A percentile compares a stretch with the other conserved stretches of the same genome.
Evolutionary conservation across 1,140 invertebrate genomes (phyloP).

Genomic region (Ostrea edulis): DNA sequence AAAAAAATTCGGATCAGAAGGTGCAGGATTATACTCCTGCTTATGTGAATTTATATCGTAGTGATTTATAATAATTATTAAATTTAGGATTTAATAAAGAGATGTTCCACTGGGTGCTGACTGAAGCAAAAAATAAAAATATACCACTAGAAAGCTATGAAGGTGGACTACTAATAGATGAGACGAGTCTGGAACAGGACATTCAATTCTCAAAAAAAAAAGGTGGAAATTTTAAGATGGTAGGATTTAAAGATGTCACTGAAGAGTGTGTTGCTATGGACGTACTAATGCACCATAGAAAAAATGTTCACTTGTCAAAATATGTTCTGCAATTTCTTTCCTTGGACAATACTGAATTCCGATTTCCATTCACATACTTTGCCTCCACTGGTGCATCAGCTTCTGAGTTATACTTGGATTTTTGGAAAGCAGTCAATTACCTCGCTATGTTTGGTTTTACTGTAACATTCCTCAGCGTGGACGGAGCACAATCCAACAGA

Average conservation of each 20-base stretch:
- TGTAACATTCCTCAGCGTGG: slow-evolving; percentile 40
- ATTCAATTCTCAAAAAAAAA: slow-evolving; percentile 39
- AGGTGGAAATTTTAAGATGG: slow-evolving; percentile 40
- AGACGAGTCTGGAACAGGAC: slow-evolving; percentile 48
- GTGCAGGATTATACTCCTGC: too few relatives aligned
- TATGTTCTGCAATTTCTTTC: slow-evolving; percentile 40
- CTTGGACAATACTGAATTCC: slow-evolving; percentile 46
- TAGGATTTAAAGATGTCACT: slow-evolving; percentile 7
- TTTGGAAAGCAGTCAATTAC: slow-evolving; percentile 49
- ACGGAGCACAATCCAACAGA: slow-evolving; percentile 53
- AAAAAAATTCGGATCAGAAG: too few relatives aligned
- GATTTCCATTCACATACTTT: slow-evolving; percentile 52
- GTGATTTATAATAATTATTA: not conserved
- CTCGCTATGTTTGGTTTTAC: slow-evolving; percentile 41
- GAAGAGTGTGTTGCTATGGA: slow-evolving; percentile 5
- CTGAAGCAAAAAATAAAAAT: too few relatives aligned
- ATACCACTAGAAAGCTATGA: slow-evolving; percentile 42
- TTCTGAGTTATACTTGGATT: slow-evolving; percentile 43
- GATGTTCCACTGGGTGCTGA: slow-evolving; percentile 47
- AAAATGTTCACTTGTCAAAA: not conserved
- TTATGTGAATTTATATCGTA: not conserved
- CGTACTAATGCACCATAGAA: not conserved
- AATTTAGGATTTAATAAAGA: slow-evolving; percentile 45
- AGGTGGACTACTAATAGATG: slow-evolving; percentile 53
- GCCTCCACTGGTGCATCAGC: slow-evolving; percentile 39